Percentiles rank a stretch among this genome's conserved stretches.
These are phyloP conservation scores for Pangasius krempfi DNA, from an alignment of 2,797 vertebrate species.

Conservation along the genomic window DNA sequence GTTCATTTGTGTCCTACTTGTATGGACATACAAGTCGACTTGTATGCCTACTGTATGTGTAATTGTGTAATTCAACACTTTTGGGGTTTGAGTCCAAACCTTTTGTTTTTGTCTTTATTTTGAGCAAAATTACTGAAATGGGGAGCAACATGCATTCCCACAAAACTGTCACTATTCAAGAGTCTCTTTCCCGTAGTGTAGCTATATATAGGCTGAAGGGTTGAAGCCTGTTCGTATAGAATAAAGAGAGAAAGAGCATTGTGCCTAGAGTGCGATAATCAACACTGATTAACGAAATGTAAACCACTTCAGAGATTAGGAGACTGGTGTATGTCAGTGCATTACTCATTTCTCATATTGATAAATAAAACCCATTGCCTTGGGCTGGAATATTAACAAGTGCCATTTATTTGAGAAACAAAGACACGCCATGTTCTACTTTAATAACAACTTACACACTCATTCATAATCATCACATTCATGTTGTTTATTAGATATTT, in stretches of 20 bases:
- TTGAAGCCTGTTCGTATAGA: neutral
- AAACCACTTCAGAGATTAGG: neutral
- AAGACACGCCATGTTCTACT: neutral
- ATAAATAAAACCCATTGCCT: neutral
- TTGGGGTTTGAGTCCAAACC: neutral
- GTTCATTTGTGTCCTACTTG: neutral
- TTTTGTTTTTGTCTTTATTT: neutral
- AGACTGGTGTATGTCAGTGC: neutral
- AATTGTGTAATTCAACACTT: neutral
- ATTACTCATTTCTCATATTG: neutral
- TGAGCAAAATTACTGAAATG: neutral
- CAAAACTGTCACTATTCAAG: slow-evolving; percentile 6
- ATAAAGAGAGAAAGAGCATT: neutral
- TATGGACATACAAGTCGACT: no score
- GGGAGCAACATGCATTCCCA: neutral
- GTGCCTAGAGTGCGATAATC: neutral
- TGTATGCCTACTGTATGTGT: neutral
- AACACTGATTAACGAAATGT: neutral
- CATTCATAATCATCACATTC: neutral
- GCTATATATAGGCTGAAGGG: neutral
- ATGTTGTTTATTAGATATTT: neutral
- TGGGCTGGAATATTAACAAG: slow-evolving; percentile 14
- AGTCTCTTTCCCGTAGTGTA: neutral
- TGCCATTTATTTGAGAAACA: slow-evolving; percentile 19
- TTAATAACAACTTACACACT: neutral